Conservation (phyloP, 2,888 invertebrate genomes). For the Cerceris ruficornis region DNA sequence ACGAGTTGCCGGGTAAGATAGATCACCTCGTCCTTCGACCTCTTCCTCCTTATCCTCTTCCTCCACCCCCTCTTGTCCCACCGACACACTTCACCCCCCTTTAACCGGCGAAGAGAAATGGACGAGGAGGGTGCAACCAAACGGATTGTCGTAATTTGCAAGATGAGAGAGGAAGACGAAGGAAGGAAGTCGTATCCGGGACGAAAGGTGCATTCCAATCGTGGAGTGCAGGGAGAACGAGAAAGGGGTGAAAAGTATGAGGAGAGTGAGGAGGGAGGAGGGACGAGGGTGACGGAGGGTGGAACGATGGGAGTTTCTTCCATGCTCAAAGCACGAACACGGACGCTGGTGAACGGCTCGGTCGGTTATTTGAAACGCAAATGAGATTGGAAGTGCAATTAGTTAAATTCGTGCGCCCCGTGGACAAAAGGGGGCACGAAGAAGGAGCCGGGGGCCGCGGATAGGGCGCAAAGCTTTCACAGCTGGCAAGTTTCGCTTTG, state of each 20-base stretch:
- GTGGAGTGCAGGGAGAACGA: neutral
- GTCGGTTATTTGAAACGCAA: slow-evolving; percentile 42
- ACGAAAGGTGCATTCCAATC: slow-evolving; percentile 7
- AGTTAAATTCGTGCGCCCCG: slow-evolving; percentile 40
- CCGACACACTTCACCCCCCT: neutral
- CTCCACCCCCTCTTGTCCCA: neutral
- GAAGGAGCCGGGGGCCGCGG: neutral
- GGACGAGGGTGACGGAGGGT: slow-evolving; percentile 1
- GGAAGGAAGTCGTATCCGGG: neutral
- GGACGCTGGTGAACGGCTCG: slow-evolving; percentile 2
- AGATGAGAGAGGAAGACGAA: neutral
- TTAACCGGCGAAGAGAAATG: neutral
- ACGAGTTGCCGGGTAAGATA: slow-evolving; percentile 42
- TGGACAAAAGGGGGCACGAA: slow-evolving; percentile 11
- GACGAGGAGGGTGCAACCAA: neutral
- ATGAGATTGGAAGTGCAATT: slow-evolving; percentile 51
- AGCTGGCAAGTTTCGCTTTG: slow-evolving; percentile 4
- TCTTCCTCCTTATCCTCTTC: neutral
- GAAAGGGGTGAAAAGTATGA: neutral
- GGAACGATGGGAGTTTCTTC: slow-evolving; percentile 1
- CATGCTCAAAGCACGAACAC: neutral
- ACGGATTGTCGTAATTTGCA: slow-evolving; percentile 28
- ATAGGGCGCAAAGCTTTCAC: slow-evolving; percentile 8
- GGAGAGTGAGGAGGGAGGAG: neutral
- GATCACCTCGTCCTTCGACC: slow-evolving; percentile 31